phyloP scores from a whole-genome alignment of 2,113 vertebrate species.

The Pyrgilauda ruficollis region DNA sequence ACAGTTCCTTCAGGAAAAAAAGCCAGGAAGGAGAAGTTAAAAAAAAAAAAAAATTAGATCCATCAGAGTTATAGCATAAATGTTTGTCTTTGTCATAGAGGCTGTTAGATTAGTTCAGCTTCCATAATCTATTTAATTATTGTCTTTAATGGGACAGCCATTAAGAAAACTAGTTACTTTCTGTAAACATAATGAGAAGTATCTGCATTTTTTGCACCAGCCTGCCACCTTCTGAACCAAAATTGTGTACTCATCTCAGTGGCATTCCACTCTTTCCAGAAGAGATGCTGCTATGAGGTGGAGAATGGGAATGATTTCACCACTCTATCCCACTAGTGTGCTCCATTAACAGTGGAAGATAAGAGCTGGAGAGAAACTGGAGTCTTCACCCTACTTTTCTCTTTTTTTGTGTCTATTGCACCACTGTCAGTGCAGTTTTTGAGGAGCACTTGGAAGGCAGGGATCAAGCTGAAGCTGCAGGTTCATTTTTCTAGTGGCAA shows the following conservation, averaged over 20 bases:
- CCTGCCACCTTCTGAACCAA: slow-evolving; percentile 6
- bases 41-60: not conserved
- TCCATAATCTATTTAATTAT: slow-evolving; percentile 57
- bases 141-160: slow-evolving; percentile 34
- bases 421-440: not conserved
- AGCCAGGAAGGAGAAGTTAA: not conserved
- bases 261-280: not conserved
- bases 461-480: not conserved
- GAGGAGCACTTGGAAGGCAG: accelerated
- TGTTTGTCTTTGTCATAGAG: slow-evolving; percentile 30
- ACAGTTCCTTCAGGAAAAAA: not conserved
- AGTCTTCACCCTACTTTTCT: not conserved
- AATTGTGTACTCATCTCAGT: not conserved
- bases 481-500: not conserved
- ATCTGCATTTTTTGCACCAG: not conserved
- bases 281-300: not conserved
- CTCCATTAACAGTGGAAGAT: not conserved
- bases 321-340: not conserved
- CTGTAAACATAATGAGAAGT: not conserved
- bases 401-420: not conserved
- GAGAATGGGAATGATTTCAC: not conserved
- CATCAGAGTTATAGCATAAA: not conserved
- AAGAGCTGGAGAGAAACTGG: not conserved
- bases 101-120: slow-evolving; percentile 33
- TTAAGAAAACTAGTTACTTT: not conserved